Base-by-base conservation (phyloP, 2,888 invertebrate species). In the Ormyrus labotus region DNA sequence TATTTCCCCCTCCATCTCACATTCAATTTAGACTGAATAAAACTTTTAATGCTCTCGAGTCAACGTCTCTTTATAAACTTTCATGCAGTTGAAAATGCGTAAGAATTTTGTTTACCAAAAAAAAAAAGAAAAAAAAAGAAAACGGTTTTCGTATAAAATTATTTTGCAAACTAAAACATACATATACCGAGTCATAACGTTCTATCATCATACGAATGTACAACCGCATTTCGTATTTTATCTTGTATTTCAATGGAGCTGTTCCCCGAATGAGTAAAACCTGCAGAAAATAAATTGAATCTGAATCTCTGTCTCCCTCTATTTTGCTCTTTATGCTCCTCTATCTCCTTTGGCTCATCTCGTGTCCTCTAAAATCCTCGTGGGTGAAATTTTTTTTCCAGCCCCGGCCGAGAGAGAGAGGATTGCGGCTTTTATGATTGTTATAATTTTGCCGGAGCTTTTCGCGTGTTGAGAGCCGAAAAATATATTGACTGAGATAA, bases 211-310 rank as follows among this genome's bases (percentile, higher is more conserved):
- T 19, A 19, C 19, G 19, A 19, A 19, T 19, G 19, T 19, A 19
- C 19, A 19, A 19, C 19, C 48, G 10, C 55, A 63, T 47, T 8
- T 13, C n/a, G 34, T 69, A 72, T 71, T 76, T 71, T 70, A 71
- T 75, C 67, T 47, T 73, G 47, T 78, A 78, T 81, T 78, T 77
- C 73, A 78, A 81, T 68, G 50, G 55, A 19, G 19, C 19, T 19
- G 19, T 19, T 19, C 57, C 6, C 34, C 10, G 70, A 73, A 77
- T 77, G 69, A 68, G 64, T 53, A 78, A 74, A 80, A 71, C 71
- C 71, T 19, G 75, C 57, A 71, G 63, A 67, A 80, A 81, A 78
- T 81, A 78, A 81, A 81, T 81, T 81, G 81, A 81, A 78, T 81
- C 77, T 50, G 53, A 78, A 77, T 81, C 67, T 70, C 77, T 65